Conservation (phyloP, 2,113 vertebrate species). For the Forbesichthys papilliferus region DNA sequence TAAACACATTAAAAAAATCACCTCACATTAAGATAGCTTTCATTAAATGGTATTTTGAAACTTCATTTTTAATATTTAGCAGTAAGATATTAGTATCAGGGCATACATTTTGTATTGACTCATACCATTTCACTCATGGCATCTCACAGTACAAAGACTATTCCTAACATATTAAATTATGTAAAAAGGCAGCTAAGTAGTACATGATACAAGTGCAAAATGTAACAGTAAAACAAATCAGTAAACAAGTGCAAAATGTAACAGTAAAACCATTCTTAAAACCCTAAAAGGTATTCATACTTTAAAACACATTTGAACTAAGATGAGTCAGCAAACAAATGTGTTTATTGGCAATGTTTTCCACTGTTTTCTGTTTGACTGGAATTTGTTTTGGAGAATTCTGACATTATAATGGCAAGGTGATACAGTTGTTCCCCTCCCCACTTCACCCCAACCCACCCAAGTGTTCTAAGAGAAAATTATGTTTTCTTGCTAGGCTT, state of each 20-base stretch:
- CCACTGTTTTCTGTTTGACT: conserved; percentile 31
- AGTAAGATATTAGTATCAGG: conserved; percentile 26
- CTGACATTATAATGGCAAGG: conserved; percentile 31
- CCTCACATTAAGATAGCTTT: conserved; percentile 35
- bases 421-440: conserved; percentile 26
- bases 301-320: conserved; percentile 2
- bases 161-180: conserved; percentile 51
- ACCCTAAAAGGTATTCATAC: too few species aligned
- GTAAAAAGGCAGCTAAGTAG: conserved; percentile 68
- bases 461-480: conserved; percentile 42
- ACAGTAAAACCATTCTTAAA: not conserved
- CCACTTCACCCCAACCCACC: conserved; percentile 28
- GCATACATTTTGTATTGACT: conserved; percentile 22
- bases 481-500: conserved; percentile 38
- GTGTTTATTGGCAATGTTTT: conserved; percentile 16
- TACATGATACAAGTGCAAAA: conserved; percentile 76
- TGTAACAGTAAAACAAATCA: conserved; percentile 75
- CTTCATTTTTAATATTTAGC: conserved; percentile 13
- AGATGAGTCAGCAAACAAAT: conserved; percentile 30
- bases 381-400: conserved; percentile 25
- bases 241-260: not conserved
- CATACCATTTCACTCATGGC: conserved; percentile 37
- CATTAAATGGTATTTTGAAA: conserved; percentile 31
- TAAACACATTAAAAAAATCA: conserved; percentile 36
- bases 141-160: conserved; percentile 48